A percentile compares a stretch with the other conserved stretches of the same genome.
Evolutionary conservation across 23 tunicate species (phyloP).

Genomic region (Trididemnum miniatum): DNA sequence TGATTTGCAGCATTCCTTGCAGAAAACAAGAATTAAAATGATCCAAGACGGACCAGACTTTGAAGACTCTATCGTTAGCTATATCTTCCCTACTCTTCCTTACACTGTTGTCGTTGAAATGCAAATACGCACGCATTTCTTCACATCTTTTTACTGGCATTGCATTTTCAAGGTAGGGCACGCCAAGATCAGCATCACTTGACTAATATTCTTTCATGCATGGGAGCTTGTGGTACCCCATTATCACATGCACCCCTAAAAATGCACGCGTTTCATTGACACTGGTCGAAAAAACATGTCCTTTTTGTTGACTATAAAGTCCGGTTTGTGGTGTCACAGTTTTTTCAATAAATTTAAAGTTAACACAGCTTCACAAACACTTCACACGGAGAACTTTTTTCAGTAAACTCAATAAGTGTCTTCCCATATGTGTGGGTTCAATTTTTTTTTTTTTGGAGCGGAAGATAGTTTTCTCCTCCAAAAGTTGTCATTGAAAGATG

Average conservation of each 20-base stretch:
- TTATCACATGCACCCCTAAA: constrained; percentile 13
- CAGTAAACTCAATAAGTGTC: neutral
- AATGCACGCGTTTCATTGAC: constrained; percentile 14
- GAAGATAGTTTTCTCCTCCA: too few relatives aligned
- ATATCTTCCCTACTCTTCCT: neutral
- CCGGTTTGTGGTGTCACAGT: constrained; percentile 17
- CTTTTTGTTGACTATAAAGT: constrained; percentile 23
- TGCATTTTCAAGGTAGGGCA: constrained; percentile 9
- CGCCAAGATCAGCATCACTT: constrained; percentile 18
- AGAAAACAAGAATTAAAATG: neutral
- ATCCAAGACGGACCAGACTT: constrained; percentile 13
- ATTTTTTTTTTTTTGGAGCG: neutral
- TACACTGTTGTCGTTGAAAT: constrained; percentile 3
- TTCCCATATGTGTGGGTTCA: too few relatives aligned
- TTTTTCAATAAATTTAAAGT: neutral
- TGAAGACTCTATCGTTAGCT: constrained; percentile 9
- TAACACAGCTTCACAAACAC: neutral
- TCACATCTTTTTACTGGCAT: constrained; percentile 21
- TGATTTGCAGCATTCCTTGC: neutral
- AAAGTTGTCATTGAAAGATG: too few relatives aligned
- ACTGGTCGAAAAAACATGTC: constrained; percentile 14
- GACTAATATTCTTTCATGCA: constrained; percentile 12
- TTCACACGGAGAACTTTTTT: neutral
- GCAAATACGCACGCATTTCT: constrained; percentile 10
- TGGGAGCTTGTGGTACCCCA: constrained; percentile 28